A percentile compares a stretch with the other conserved stretches of the same genome.
Evolutionary conservation across 2,888 invertebrate genomes (phyloP).

Genomic region (Carterocephalus palaemon): DNA sequence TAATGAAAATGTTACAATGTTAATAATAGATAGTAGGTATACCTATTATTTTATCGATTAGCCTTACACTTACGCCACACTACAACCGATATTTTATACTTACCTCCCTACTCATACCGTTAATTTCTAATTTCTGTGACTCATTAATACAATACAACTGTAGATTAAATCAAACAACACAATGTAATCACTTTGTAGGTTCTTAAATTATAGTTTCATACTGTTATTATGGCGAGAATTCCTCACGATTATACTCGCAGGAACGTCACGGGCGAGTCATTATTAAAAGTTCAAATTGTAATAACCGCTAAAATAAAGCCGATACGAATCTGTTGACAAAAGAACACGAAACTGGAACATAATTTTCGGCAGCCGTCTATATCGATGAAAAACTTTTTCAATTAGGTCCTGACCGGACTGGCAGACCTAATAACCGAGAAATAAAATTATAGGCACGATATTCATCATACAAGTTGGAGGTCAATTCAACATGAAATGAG

Average conservation of each 20-base stretch:
- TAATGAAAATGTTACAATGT: too few relatives aligned
- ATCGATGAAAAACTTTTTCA: constrained; percentile 74
- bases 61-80: too few relatives aligned
- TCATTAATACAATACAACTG: constrained; percentile 27
- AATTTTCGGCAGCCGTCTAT: constrained; percentile 61
- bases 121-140: constrained; percentile 13
- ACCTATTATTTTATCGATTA: constrained; percentile 7
- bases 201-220: constrained; percentile 49
- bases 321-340: constrained; percentile 59
- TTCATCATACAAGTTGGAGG: background rate
- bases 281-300: constrained; percentile 72
- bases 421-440: constrained; percentile 50
- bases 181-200: constrained; percentile 54
- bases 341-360: constrained; percentile 61
- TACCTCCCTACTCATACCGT: constrained; percentile 1
- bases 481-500: constrained; percentile 34
- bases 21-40: background rate
- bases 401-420: constrained; percentile 51
- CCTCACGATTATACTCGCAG: constrained; percentile 46
- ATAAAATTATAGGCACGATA: constrained; percentile 16
- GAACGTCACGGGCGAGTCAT: constrained; percentile 46
- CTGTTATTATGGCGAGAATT: constrained; percentile 41
- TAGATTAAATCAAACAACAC: constrained; percentile 26
- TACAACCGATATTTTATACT: constrained; percentile 2
- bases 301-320: constrained; percentile 59